Conservation (phyloP, 2,888 invertebrate genomes). For the Pemphredon lugubris region DNA sequence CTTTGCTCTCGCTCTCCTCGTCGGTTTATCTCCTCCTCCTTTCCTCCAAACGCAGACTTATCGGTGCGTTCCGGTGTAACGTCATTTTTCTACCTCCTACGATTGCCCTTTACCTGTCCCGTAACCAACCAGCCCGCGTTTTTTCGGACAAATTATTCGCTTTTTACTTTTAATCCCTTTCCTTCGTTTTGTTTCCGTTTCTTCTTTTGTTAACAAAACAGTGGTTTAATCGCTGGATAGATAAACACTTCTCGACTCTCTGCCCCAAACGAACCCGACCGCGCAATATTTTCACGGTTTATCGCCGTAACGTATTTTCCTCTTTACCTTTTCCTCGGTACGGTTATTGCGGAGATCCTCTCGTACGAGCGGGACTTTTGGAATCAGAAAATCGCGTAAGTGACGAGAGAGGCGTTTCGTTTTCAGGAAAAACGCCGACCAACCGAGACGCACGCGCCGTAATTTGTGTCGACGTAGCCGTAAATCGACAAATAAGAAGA, state of each 20-base stretch:
- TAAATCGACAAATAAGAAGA: slow-evolving; percentile 70
- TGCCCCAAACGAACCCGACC: no score
- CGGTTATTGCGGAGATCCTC: slow-evolving; percentile 35
- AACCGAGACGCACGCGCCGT: slow-evolving; percentile 27
- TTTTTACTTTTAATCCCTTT: slow-evolving; percentile 6
- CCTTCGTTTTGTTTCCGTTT: no score
- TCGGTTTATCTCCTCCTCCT: slow-evolving; percentile 58
- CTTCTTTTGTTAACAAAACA: no score
- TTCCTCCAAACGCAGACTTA: slow-evolving; percentile 46
- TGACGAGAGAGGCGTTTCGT: slow-evolving; percentile 59
- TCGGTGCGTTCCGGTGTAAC: slow-evolving; percentile 54
- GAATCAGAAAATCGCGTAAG: slow-evolving; percentile 65
- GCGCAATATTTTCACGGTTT: slow-evolving; percentile 30
- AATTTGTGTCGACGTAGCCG: slow-evolving; percentile 37
- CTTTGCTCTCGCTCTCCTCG: slow-evolving; percentile 57
- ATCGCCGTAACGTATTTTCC: slow-evolving; percentile 8
- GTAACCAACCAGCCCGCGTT: background rate
- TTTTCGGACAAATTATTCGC: slow-evolving; percentile 40
- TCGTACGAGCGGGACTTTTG: slow-evolving; percentile 25
- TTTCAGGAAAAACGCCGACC: slow-evolving; percentile 52
- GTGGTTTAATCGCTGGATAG: no score
- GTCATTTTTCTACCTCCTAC: slow-evolving; percentile 63
- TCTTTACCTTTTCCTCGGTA: background rate
- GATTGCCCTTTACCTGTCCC: slow-evolving; percentile 41
- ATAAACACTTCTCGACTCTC: no score